A percentile compares a stretch with the other conserved stretches of the same genome.
Evolutionary conservation across 1,140 invertebrate species (phyloP).

Genomic region (Patella vulgata): DNA sequence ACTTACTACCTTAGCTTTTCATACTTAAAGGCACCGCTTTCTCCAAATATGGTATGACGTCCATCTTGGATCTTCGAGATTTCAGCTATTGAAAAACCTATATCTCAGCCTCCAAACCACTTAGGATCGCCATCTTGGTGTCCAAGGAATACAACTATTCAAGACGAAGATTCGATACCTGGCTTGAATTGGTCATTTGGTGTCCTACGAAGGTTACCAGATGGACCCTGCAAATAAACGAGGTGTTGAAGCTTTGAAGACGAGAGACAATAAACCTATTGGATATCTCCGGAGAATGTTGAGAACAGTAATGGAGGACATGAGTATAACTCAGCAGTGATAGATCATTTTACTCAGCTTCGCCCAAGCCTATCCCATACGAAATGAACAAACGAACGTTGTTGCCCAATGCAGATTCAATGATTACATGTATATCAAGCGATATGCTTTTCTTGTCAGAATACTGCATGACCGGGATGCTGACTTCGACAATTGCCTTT

Average conservation of each 20-base stretch:
- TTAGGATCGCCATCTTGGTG: no score
- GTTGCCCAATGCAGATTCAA: constrained; percentile 31
- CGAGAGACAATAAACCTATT: constrained; percentile 40
- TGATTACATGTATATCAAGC: constrained; percentile 28
- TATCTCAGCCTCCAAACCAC: no score
- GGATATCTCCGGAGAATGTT: constrained; percentile 66
- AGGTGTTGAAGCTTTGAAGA: constrained; percentile 58
- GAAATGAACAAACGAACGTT: constrained; percentile 20
- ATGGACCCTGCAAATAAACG: constrained; percentile 62
- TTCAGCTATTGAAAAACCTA: no score
- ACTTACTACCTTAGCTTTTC: no score
- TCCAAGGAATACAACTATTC: no score
- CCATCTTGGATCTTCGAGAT: no score
- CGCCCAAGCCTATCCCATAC: constrained; percentile 31
- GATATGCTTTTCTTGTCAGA: constrained; percentile 28
- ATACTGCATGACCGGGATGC: constrained; percentile 13
- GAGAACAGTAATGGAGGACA: constrained; percentile 28
- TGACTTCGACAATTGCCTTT: constrained; percentile 17
- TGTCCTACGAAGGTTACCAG: constrained; percentile 36
- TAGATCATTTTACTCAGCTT: constrained; percentile 36
- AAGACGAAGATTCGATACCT: no score
- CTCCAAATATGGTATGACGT: no score
- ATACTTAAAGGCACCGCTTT: no score
- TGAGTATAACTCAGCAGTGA: constrained; percentile 44
- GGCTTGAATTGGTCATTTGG: constrained; percentile 38